These are phyloP conservation scores for Rana temporaria DNA, from an alignment of 2,113 vertebrate species.

Conservation along the genomic window DNA sequence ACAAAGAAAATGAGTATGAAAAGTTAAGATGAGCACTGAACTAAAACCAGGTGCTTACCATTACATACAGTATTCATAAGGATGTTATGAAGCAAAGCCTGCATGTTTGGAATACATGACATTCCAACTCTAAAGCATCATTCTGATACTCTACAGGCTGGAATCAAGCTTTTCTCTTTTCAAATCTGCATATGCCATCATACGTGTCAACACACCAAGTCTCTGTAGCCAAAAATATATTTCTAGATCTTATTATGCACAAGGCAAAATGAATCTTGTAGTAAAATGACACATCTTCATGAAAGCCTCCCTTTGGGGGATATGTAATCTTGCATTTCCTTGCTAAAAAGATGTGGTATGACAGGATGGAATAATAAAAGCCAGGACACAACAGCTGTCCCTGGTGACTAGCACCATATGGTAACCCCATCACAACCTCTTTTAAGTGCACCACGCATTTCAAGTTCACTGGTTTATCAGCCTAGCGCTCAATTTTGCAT, in stretches of 20 bases:
- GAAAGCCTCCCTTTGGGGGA: constrained; percentile 37
- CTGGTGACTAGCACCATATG: constrained; percentile 51
- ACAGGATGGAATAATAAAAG: constrained; percentile 44
- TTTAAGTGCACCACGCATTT: constrained; percentile 11
- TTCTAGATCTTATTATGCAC: background rate
- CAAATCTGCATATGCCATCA: background rate
- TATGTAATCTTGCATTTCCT: constrained; percentile 34
- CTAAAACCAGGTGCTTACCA: constrained; percentile 5
- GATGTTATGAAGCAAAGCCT: background rate
- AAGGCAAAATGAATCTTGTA: constrained; percentile 5
- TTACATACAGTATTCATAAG: background rate
- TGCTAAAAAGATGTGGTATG: constrained; percentile 40
- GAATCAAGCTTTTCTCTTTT: background rate
- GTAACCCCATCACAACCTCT: constrained; percentile 44
- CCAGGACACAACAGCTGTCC: constrained; percentile 46
- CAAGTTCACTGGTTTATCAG: constrained; percentile 24
- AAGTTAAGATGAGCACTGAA: background rate
- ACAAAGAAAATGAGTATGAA: no score
- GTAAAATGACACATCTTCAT: constrained; percentile 25
- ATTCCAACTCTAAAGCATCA: background rate
- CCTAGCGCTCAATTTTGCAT: background rate
- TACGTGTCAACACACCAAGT: background rate
- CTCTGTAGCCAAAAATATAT: background rate
- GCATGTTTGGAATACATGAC: background rate
- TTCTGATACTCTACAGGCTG: background rate